These are phyloP conservation scores for Scolopax mira DNA, from an alignment of 2,113 vertebrate genomes.

Conservation along the genomic window DNA sequence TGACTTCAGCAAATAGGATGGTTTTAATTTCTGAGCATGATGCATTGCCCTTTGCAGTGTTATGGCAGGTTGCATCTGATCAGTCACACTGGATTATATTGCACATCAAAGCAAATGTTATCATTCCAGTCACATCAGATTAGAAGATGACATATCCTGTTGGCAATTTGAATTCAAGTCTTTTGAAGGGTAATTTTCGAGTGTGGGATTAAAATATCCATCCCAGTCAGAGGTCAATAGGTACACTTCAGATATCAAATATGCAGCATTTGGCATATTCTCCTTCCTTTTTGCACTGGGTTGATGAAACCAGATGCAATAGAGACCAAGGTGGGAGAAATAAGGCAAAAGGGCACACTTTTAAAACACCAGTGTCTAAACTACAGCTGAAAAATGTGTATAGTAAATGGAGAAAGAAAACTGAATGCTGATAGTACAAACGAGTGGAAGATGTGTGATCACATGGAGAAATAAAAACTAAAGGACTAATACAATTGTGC, in stretches of 20 bases:
- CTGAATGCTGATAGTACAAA: neutral
- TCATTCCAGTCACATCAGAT: slow-evolving; percentile 59
- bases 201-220: slow-evolving; percentile 62
- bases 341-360: neutral
- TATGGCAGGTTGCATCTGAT: slow-evolving; percentile 51
- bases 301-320: slow-evolving; percentile 13
- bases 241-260: slow-evolving; percentile 32
- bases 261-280: neutral
- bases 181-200: slow-evolving; percentile 63
- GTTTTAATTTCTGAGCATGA: slow-evolving; percentile 7
- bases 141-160: slow-evolving; percentile 51
- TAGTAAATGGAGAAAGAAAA: neutral
- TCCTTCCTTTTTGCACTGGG: neutral
- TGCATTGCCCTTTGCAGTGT: slow-evolving; percentile 6
- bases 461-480: neutral
- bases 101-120: slow-evolving; percentile 50
- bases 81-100: slow-evolving; percentile 38
- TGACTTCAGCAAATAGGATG: neutral
- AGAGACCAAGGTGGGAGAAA: neutral
- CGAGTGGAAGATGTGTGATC: neutral
- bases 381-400: neutral
- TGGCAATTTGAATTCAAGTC: slow-evolving; percentile 57
- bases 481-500: neutral
- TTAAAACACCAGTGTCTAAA: neutral
- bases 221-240: slow-evolving; percentile 57